These are phyloP conservation scores for Ceraclea dissimilis DNA, from an alignment of 2,888 invertebrate species.

Conservation along the genomic window DNA sequence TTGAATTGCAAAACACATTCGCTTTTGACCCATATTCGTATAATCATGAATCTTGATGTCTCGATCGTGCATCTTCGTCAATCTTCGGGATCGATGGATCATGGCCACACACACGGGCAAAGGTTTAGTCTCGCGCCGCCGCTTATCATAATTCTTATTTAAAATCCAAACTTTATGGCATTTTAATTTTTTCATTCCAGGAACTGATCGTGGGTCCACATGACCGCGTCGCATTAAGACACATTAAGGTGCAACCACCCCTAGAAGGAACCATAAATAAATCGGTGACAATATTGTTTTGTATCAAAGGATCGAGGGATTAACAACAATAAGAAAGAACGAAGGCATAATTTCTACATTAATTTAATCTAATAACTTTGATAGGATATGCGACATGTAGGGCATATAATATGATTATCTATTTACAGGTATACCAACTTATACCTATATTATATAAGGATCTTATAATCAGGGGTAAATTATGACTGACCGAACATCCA, in stretches of 20 bases:
- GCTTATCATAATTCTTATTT: conserved; percentile 25
- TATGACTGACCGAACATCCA: too few relatives aligned
- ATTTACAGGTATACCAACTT: too few relatives aligned
- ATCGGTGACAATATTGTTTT: neutral
- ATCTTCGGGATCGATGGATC: conserved; percentile 18
- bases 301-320: neutral
- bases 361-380: neutral
- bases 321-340: neutral
- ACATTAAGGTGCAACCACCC: neutral
- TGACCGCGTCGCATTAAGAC: conserved; percentile 22
- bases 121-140: conserved; percentile 23
- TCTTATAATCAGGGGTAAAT: too few relatives aligned
- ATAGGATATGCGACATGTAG: neutral
- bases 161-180: conserved; percentile 23
- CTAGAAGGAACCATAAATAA: neutral
- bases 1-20: conserved; percentile 1
- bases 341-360: neutral
- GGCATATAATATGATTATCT: too few relatives aligned
- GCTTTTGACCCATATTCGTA: neutral
- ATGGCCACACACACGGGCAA: conserved; percentile 21
- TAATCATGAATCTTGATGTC: neutral
- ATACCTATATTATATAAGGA: too few relatives aligned
- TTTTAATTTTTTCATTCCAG: conserved; percentile 24
- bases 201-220: conserved; percentile 25
- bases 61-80: conserved; percentile 12